Base-by-base conservation (phyloP, 2,888 invertebrate genomes). In the Trissonchulus sp. region DNA sequence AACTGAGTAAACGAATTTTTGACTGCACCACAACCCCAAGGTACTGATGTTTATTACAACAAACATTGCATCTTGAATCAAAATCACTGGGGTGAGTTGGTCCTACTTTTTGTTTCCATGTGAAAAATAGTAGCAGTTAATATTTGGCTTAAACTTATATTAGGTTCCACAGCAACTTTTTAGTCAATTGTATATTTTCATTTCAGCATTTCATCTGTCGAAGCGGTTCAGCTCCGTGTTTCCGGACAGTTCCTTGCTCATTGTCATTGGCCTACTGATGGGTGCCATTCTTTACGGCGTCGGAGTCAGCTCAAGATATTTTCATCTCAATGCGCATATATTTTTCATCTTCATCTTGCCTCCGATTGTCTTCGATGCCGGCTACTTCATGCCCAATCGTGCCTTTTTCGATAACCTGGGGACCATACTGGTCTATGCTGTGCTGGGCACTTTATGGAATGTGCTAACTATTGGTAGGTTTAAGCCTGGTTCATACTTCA, bases 321-420 rank as follows among this genome's bases (percentile, higher is more conserved):
- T 85, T 77, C 93, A 94, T 0, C 88, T 98, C 74, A 93, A 95
- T 1, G 94, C 97, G 0, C 92, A 93, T 85, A 93, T 93, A 23
- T 98, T 98, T 89, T 98, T 98, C 88, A 90, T 97, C 79, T 96
- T 94, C 86, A 93, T 97, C 92, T 88, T 98, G 82, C 98, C 98
- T 63, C 98, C 98, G 62, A 98, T 99, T 82, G 97, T 98, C 80
- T 89, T 98, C 83, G 98, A 98, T 84, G 98, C 98, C 2, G 98
- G 97, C n/a, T 98, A 98, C 86, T 97, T 95, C 86, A 97, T 97
- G 97, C 97, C 97, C 33, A 96, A 96, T 85, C 89, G 97, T 81
- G 88, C 96, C 81, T 98, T 98, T 88, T 98, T 98, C 86, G 97
- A 98, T 86, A 96, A 99, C 85, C 89, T 98, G 79, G 96, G 97